A percentile compares a stretch with the other conserved stretches of the same genome.
These are phyloP conservation scores for Alces alces DNA, from an alignment of 2,113 vertebrate species.

Conservation along the genomic window DNA sequence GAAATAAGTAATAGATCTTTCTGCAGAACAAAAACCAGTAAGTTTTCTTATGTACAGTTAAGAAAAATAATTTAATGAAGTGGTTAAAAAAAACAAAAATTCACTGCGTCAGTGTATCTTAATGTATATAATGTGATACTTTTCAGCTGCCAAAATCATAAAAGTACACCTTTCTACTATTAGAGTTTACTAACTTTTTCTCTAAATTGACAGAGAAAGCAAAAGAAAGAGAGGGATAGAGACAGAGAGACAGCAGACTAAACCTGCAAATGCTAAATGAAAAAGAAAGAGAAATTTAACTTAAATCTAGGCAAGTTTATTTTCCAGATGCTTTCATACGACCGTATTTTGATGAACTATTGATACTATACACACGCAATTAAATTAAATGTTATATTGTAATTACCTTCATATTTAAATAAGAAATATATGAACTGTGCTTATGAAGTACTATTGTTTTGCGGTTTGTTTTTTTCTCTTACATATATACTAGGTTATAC, in stretches of 20 bases:
- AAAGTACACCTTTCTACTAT: background rate
- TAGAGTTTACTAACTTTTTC: background rate
- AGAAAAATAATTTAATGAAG: conserved; percentile 60
- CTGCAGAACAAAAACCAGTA: conserved; percentile 32
- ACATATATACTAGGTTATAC: background rate
- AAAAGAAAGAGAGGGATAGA: background rate
- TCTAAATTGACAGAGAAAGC: background rate
- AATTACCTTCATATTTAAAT: background rate
- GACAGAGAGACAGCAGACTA: background rate
- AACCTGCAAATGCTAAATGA: background rate
- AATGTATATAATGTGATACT: conserved; percentile 28
- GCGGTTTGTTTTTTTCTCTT: background rate
- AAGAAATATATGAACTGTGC: background rate
- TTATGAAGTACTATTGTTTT: background rate
- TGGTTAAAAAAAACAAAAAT: background rate
- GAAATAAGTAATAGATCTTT: conserved; percentile 32
- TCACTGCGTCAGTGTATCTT: background rate
- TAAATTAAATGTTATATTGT: background rate
- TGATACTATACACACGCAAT: background rate
- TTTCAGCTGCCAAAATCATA: conserved; percentile 27
- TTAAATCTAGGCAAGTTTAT: background rate
- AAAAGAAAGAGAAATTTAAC: background rate
- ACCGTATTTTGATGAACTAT: background rate
- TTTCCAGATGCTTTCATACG: background rate
- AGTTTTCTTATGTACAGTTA: conserved; percentile 39